Conservation (phyloP, 1,140 invertebrate genomes). For the Cherax destructor region DNA sequence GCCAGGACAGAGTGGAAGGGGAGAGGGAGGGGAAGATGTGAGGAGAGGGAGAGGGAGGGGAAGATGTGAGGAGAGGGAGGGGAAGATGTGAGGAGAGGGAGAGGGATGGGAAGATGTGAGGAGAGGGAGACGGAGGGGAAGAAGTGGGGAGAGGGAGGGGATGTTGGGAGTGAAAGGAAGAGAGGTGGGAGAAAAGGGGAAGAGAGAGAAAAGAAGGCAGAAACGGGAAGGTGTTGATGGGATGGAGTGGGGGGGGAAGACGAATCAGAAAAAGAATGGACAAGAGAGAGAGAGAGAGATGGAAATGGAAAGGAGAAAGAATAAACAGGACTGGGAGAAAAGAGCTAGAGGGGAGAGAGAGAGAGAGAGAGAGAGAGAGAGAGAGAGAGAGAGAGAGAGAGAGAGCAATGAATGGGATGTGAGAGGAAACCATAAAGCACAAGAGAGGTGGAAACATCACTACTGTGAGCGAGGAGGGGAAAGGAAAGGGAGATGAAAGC, state of each 20-base stretch:
- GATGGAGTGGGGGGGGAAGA: background rate
- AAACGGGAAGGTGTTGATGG: background rate
- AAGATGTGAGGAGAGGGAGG: background rate
- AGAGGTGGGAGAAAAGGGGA: no score
- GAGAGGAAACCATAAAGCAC: background rate
- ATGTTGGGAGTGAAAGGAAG: background rate
- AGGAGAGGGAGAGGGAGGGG: background rate
- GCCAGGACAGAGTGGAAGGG: slow-evolving; percentile 32
- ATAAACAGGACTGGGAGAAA: no score
- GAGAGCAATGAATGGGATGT: background rate
- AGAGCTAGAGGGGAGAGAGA: background rate
- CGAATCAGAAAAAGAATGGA: background rate
- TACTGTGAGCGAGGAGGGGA: background rate
- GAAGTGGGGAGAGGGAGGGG: background rate
- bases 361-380: slow-evolving; percentile 5
- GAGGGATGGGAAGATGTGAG: no score
- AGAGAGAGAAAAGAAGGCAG: background rate
- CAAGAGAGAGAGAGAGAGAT: background rate
- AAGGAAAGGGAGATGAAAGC: background rate
- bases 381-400: slow-evolving; percentile 13
- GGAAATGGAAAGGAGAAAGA: background rate
- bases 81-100: background rate
- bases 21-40: background rate
- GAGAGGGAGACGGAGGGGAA: background rate
- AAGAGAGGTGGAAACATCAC: background rate